Base-by-base conservation (phyloP, 2,797 vertebrate species). In the Psittacula echo region DNA sequence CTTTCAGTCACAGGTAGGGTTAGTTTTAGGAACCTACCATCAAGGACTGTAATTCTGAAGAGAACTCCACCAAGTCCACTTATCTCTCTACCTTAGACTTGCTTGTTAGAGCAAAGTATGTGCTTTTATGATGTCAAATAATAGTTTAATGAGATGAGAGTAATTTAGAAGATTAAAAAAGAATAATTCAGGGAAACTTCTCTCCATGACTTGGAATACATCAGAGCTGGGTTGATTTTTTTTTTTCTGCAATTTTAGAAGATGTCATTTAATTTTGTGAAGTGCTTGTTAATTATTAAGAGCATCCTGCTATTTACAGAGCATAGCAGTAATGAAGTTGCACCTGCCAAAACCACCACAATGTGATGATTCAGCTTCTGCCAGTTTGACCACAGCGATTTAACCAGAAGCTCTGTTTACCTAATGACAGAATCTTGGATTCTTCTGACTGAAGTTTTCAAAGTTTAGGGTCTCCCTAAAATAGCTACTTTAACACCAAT, bases 211-310 rank as follows among this genome's bases (percentile, higher is more conserved):
- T 48, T 41, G 42, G 21, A 82, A 91, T 23, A 58, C 5, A 72
- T 44, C 47, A 71, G 18, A 85, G 24, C 2, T 30, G 3, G 11
- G 23, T 26, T 60, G 14, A 37, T 37, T 30, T 48, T 45, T 61
- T 44, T 34, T 51, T 64, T 34, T 41, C 19, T 13, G 5, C 50
- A 21, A 67, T 86, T 92, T 90, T 67, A 54, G 14, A 82, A 61
- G 13, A 51, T 47, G 32, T 5, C 79, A 76, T 76, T 61, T 82
- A 94, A 94, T 95, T 89, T 73, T 68, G 23, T 90, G 41, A 90
- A 70, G 37, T 20, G 24, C 32, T 39, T 73, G 18, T 47, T 92
- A 60, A 79, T 77, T 83, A 85, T 61, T 47, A 76, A 89, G 47
- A 93, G 68, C 32, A 67, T 1, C 4, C 75, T 41, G 37, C 4